These are phyloP conservation scores for Melipona bicolor DNA, from an alignment of 2,888 invertebrate species.

Conservation along the genomic window DNA sequence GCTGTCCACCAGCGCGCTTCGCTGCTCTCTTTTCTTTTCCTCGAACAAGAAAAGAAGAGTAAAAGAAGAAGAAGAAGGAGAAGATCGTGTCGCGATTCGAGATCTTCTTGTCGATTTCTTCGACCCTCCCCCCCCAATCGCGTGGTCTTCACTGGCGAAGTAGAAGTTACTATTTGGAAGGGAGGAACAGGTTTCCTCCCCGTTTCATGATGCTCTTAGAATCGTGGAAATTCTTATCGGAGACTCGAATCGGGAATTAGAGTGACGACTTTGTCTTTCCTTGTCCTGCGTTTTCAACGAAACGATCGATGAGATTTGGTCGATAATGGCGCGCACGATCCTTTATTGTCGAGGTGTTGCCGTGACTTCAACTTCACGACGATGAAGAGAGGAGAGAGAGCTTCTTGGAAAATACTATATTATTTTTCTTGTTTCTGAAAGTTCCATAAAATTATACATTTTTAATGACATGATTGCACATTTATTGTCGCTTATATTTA, in stretches of 20 bases:
- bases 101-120: conserved; percentile 1
- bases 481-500: too few species aligned
- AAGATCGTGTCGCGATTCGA: not conserved
- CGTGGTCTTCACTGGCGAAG: not conserved
- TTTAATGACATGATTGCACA: too few species aligned
- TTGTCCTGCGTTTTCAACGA: not conserved
- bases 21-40: not conserved
- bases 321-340: not conserved
- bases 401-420: too few species aligned
- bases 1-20: conserved; percentile 45
- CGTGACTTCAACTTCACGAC: not conserved
- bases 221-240: conserved; percentile 18
- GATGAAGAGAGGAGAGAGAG: too few species aligned
- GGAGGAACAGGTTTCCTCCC: not conserved
- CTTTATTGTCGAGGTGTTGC: not conserved
- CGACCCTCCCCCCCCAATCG: not conserved
- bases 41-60: not conserved
- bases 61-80: not conserved
- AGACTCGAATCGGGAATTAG: conserved; percentile 22
- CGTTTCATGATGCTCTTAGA: not conserved
- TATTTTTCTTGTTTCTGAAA: too few species aligned
- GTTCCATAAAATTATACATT: too few species aligned
- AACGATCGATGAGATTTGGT: not conserved
- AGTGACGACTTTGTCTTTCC: not conserved
- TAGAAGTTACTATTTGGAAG: not conserved